These are phyloP conservation scores for Dicrostonyx torquatus DNA, from an alignment of 2,797 vertebrate species.

Conservation along the genomic window DNA sequence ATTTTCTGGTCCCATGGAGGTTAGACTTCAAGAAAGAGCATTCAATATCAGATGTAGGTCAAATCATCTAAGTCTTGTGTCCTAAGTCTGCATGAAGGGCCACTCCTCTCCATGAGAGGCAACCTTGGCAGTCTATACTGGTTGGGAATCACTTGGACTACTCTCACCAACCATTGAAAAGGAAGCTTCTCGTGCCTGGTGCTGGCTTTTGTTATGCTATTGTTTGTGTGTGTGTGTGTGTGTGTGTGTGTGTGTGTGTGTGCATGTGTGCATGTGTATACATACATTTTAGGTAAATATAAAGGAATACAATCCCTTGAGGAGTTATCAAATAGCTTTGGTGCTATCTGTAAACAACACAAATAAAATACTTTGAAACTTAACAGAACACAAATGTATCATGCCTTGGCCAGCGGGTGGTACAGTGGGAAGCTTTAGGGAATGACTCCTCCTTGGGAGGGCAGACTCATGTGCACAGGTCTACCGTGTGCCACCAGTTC, in stretches of 20 bases:
- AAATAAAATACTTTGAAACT: slow-evolving; percentile 40
- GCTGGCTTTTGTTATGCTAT: not conserved
- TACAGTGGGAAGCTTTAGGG: not conserved
- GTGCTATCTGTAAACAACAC: not conserved
- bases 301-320: not conserved
- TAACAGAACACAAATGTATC: slow-evolving; percentile 17
- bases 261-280: not conserved
- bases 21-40: not conserved
- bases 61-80: not conserved
- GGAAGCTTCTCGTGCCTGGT: not conserved
- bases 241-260: not conserved
- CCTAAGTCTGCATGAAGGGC: not conserved
- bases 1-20: not conserved
- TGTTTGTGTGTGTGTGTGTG: rapidly evolving
- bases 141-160: not conserved
- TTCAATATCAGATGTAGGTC: not conserved
- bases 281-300: not conserved
- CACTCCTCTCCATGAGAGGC: not conserved
- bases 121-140: not conserved
- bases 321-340: not conserved
- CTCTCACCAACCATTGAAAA: not conserved
- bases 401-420: not conserved
- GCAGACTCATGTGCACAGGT: not conserved
- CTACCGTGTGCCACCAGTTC: not conserved
- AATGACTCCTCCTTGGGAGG: not conserved